Evolutionary conservation across 2,113 vertebrate species (phyloP), one percentile per base, ranked within the genome.

Genomic region (Dissostichus mawsoni): DNA sequence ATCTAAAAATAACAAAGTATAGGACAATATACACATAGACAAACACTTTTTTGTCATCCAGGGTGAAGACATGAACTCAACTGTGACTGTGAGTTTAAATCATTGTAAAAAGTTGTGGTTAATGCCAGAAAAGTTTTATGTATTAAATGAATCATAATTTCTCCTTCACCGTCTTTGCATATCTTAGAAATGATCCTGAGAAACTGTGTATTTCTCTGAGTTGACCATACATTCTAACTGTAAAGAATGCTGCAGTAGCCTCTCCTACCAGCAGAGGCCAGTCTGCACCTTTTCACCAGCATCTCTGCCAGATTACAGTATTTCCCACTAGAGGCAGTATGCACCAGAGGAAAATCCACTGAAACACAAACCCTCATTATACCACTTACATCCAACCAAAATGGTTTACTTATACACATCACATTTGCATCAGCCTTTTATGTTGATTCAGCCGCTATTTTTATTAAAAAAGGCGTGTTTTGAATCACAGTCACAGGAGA

Each of bases 261-360:
- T n/a, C 11, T 51, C n/a, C 20, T 1, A 69, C 89, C 93, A 93
- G 75, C 89, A 94, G 94, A 92, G 86, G 93, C 83, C 85, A 82
- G 71, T 69, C 45, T 74, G 63, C 52, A 82, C 91, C 89, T 61
- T 81, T 58, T 75, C 14, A 52, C 36, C 3, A 25, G 3, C 47
- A 8, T 11, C 41, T 9, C 12, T 69, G 44, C 10, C 76, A 73
- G 78, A 23, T 79, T 47, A 14, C 13, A 17, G 10, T 56, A 12
- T 82, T 74, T 82, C 36, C 84, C 84, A 90, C 76, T 84, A 66
- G 89, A 87, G 90, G 81, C 84, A 85, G 86, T 76, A 61, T 76
- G 57, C 67, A 57, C 79, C 86, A 78, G 75, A 82, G 44, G 23
- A 77, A 23, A 0, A 56, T 17, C 59, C 53, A 25, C 69, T 66